Evolutionary conservation across 2,888 invertebrate species (phyloP).

Genomic region (Steromphala cineraria): DNA sequence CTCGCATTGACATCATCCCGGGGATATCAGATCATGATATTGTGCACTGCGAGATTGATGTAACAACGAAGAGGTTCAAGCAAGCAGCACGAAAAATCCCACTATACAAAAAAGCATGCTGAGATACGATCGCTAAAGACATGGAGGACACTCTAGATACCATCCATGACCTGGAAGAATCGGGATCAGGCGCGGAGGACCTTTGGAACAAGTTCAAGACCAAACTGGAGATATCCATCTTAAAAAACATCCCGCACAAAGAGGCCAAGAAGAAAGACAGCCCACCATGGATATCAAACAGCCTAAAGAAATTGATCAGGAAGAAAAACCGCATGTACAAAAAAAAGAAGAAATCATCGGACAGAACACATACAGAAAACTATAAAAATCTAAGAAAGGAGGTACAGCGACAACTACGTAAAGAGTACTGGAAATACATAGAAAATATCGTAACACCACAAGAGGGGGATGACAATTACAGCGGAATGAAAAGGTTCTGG

Average conservation of each 20-base stretch:
- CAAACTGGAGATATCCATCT: constrained; percentile 5
- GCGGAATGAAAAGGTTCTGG: constrained; percentile 20
- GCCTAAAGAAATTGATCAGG: constrained; percentile 26
- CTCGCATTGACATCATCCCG: constrained; percentile 26
- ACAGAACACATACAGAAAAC: neutral
- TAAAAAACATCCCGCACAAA: constrained; percentile 24
- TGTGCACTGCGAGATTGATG: constrained; percentile 23
- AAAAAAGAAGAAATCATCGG: constrained; percentile 22
- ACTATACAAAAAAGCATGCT: constrained; percentile 37
- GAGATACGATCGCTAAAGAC: constrained; percentile 28
- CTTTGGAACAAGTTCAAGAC: constrained; percentile 19
- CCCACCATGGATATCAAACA: constrained; percentile 30
- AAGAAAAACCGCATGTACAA: constrained; percentile 23
- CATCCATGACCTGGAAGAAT: neutral
- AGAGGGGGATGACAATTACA: constrained; percentile 5
- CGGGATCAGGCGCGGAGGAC: neutral
- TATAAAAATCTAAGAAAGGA: constrained; percentile 17
- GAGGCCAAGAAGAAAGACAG: constrained; percentile 24
- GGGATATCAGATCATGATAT: constrained; percentile 41
- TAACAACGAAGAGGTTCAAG: neutral
- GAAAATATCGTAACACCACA: constrained; percentile 25
- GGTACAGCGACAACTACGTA: constrained; percentile 24
- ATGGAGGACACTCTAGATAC: constrained; percentile 23
- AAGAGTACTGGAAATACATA: constrained; percentile 30
- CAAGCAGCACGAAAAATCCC: constrained; percentile 28